phyloP scores from a whole-genome alignment of 2,113 vertebrate species.

The Felis chaus region DNA sequence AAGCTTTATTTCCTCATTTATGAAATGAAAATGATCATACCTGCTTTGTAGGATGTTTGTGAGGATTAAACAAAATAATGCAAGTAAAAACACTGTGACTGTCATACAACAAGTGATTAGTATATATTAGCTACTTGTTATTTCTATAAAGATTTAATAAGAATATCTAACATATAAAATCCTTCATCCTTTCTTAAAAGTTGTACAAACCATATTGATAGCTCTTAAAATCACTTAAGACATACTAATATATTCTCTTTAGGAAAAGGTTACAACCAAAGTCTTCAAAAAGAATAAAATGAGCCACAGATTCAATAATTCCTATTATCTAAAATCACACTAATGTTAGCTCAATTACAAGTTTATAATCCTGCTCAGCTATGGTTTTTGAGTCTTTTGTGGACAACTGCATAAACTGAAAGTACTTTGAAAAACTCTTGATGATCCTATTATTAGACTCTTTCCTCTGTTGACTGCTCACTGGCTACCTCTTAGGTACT shows the following conservation, averaged over 20 bases:
- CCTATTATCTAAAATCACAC: background rate
- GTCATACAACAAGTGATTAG: background rate
- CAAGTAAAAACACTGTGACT: constrained; percentile 20
- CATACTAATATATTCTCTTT: background rate
- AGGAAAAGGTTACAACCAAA: constrained; percentile 47
- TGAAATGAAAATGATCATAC: constrained; percentile 6
- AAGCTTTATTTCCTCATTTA: constrained; percentile 29
- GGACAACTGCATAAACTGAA: background rate
- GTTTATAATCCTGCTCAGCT: background rate
- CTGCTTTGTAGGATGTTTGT: background rate
- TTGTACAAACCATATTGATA: background rate
- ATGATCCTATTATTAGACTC: background rate
- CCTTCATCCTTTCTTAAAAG: constrained; percentile 4
- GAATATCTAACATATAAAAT: background rate
- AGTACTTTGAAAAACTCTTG: background rate
- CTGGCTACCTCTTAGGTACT: background rate
- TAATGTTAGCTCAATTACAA: background rate
- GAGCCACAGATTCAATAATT: background rate
- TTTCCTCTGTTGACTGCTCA: background rate
- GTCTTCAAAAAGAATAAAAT: constrained; percentile 35
- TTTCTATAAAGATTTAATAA: constrained; percentile 9
- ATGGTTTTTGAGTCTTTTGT: background rate
- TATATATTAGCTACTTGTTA: background rate
- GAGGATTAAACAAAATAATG: constrained; percentile 4
- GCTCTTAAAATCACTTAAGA: constrained; percentile 16